Evolutionary conservation across 2,797 vertebrate genomes (phyloP), one percentile per base, ranked within the genome.

Genomic region (Lagorchestes hirsutus): DNA sequence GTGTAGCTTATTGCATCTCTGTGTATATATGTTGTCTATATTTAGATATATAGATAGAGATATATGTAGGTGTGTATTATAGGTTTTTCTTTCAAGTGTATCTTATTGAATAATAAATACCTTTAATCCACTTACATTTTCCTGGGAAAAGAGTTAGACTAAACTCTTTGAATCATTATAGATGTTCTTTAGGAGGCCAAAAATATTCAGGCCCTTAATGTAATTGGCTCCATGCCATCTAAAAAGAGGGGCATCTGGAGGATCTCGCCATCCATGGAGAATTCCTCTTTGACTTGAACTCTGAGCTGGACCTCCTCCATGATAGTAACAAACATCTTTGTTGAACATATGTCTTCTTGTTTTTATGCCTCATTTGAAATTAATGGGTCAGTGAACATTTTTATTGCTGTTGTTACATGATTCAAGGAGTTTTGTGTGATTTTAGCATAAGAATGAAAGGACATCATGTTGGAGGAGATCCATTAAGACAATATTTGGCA

Each of bases 351-450:
- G 74, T 82, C 40, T 82, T 18, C 74, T 82, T 82, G 74, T 24
- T 82, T 46, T 82, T 82, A 82, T 82, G 74, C 74, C 40, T 82
- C 74, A 82, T 82, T 82, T 82, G 74, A 82, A 46, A 82, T 82
- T 24, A 82, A 82, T 82, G 74, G 74, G 40, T 82, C 74, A 82
- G 74, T 82, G 74, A 82, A 82, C 40, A 82, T 82, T 82, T 82
- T 82, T 22, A 82, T 82, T 82, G 74, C 74, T 82, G 8, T 82
- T 46, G n/a, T 82, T 82, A 27, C 22, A 82, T 46, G 74, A 82
- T 46, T 82, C n/a, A 11, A 82, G 40, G 8, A 46, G 22, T 34
- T 82, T 24, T 46, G 18, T 82, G 22, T 46, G 22, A 27, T 82
- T 46, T 46, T 46, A 24, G 34, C 74, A 46, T 82, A 82, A 82